Percentiles rank a stretch among this genome's conserved stretches.
phyloP scores from a whole-genome alignment of 1,140 invertebrate species.

The Bradysia coprophila region DNA sequence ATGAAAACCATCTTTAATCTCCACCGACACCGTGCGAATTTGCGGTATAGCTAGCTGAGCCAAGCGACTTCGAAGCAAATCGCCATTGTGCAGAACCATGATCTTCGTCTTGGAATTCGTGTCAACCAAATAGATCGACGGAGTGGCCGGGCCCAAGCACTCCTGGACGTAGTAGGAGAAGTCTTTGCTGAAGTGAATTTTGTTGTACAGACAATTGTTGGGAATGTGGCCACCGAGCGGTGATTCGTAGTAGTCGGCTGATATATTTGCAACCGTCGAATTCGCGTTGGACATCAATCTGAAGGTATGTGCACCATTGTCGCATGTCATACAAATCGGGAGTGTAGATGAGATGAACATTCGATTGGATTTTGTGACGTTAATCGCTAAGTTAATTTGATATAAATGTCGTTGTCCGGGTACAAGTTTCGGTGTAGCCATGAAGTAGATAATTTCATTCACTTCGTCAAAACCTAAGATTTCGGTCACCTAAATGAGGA shows the following conservation, averaged over 20 bases:
- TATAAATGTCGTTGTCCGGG: slow-evolving; percentile 57
- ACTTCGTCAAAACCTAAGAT: slow-evolving; percentile 45
- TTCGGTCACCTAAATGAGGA: too few relatives aligned
- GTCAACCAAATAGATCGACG: slow-evolving; percentile 37
- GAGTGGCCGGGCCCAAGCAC: slow-evolving; percentile 51
- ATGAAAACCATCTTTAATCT: slow-evolving; percentile 27
- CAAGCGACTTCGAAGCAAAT: slow-evolving; percentile 26
- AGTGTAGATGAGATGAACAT: slow-evolving; percentile 19
- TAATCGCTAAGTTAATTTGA: slow-evolving; percentile 30
- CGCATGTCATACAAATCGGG: slow-evolving; percentile 19
- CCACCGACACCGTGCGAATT: slow-evolving; percentile 35
- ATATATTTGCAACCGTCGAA: slow-evolving; percentile 11
- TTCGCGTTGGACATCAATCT: not conserved
- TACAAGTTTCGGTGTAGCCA: slow-evolving; percentile 46
- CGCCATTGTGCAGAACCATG: slow-evolving; percentile 33
- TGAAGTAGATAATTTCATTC: slow-evolving; percentile 40
- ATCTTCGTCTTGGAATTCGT: slow-evolving; percentile 32
- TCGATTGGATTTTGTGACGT: slow-evolving; percentile 19
- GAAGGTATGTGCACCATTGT: not conserved
- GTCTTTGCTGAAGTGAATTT: slow-evolving; percentile 40
- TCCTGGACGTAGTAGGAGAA: slow-evolving; percentile 41
- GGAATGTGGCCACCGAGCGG: slow-evolving; percentile 14
- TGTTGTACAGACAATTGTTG: slow-evolving; percentile 39
- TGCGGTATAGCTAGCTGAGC: slow-evolving; percentile 33
- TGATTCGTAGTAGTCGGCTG: slow-evolving; percentile 8